Evolutionary conservation across 1,140 invertebrate genomes (phyloP).

Genomic region (Pseudomyrmex concolor): DNA sequence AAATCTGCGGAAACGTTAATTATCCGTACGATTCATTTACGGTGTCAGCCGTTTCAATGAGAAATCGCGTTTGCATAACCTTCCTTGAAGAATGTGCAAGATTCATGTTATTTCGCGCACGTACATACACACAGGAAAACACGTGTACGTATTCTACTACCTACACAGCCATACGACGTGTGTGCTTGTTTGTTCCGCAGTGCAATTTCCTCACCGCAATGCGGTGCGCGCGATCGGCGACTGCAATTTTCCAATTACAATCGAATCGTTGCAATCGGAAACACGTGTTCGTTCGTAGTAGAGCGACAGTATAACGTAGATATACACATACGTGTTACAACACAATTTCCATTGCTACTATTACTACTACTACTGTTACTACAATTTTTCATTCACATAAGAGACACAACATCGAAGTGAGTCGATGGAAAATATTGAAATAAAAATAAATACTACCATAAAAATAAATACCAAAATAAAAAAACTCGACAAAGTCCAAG

Average conservation of each 20-base stretch:
- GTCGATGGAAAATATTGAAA: background rate
- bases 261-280: background rate
- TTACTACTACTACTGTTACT: background rate
- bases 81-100: slow-evolving; percentile 52
- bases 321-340: background rate
- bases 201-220: slow-evolving; percentile 10
- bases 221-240: slow-evolving; percentile 25
- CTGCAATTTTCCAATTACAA: slow-evolving; percentile 33
- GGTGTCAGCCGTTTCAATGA: slow-evolving; percentile 24
- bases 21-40: slow-evolving; percentile 22
- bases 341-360: background rate
- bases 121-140: background rate
- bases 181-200: slow-evolving; percentile 34
- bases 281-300: background rate
- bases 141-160: no score
- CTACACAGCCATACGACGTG: slow-evolving; percentile 24
- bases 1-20: slow-evolving; percentile 1
- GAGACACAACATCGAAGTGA: background rate
- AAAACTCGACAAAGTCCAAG: background rate
- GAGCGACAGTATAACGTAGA: background rate
- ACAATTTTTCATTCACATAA: background rate
- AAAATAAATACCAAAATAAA: background rate
- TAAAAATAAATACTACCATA: background rate
- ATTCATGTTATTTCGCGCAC: slow-evolving; percentile 24
- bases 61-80: slow-evolving; percentile 30